Evolutionary conservation across 2,113 vertebrate genomes (phyloP), one percentile per base, ranked within the genome.

Genomic region (Vimba vimba): DNA sequence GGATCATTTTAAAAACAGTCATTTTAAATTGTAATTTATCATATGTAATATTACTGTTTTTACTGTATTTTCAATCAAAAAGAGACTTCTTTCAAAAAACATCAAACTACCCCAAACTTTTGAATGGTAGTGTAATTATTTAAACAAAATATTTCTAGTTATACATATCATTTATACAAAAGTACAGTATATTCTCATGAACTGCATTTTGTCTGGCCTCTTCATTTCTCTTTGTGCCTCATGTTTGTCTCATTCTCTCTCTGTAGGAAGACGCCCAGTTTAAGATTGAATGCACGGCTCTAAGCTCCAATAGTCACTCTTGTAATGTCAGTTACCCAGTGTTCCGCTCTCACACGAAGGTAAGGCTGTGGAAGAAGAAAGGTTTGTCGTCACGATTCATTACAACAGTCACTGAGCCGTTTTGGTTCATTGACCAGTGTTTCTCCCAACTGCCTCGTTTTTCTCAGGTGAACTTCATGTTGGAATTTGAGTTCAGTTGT

Each of bases 401-500:
- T 69, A 6, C 71, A 83, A 69, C 9, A 82, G 15, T 33, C 62
- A 36, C 27, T 55, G 5, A 39, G 11, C 5, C 3, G 15, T 23
- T 50, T 82, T 3, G n/a, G 21, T 74, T 43, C 21, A 78, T 2
- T 39, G 23, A 43, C 9, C 47, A 3, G 17, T 52, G 39, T 36
- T n/a, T 59, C 52, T 82, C 33, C 77, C 9, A 59, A 33, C 21
- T 79, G 66, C 85, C 36, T 87, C 52, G 3, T 27, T 25, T 82
- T n/a, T 74, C 83, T 75, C 89, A 99, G 97, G 96, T 97, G 79
- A 95, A 95, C 87, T 96, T 99, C 86, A 90, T 95, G 91, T 83
- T 99, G 86, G 98, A 98, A 93, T 96, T 99, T 88, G 97, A 99
- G 91, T 97, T 97, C 92, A 98, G 96, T 91, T 98, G 97, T 87